Base-by-base conservation (phyloP, 2,113 vertebrate species). In the Thalassarche chlororhynchos region DNA sequence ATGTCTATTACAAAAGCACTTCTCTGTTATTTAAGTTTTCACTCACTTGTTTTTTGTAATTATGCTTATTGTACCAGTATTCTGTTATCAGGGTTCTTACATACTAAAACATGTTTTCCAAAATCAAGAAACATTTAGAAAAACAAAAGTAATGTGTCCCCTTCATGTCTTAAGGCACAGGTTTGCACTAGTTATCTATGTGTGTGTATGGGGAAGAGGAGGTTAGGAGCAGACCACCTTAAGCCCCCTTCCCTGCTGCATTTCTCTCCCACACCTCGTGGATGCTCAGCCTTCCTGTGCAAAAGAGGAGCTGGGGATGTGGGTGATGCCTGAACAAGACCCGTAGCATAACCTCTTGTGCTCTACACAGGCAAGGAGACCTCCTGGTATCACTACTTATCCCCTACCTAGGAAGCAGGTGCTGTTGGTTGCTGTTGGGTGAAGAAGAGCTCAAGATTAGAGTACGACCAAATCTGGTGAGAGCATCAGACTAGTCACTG, bases 1-100 rank as follows among this genome's bases (percentile, higher is more conserved):
- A 29, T 2, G 3, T 24, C 40, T 76, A 3, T 46, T 8, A 5
- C 23, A 60, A 51, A 64, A 58, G 1, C 4, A 0, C 5, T 64
- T 93, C 29, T 40, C 12, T 14, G 3, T 40, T 58, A 18, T 29
- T 12, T 11, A 36, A 32, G 16, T 64, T 84, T 62, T 84, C 29
- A 60, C 21, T 84, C 8, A 36, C 9, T 52, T 77, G 1, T 3
- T 75, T 54, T 65, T 80, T 85, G 4, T 31, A 44, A 9, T 78
- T 49, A 12, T 28, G 12, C 4, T 82, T 60, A 19, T 26, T 68
- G 25, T 29, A 47, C 11, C 18, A 58, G 8, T 34, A 51, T 65
- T 77, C 29, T 44, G 29, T 74, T 74, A n/a, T 29, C 60, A 74
- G 6, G 3, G 15, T 69, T 77, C n/a, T 69, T 57, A 28, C 2